A percentile compares a stretch with the other conserved stretches of the same genome.
Evolutionary conservation across 64 coral and sea anemone genomes (phyloP).

Genomic region (Montipora foliosa): DNA sequence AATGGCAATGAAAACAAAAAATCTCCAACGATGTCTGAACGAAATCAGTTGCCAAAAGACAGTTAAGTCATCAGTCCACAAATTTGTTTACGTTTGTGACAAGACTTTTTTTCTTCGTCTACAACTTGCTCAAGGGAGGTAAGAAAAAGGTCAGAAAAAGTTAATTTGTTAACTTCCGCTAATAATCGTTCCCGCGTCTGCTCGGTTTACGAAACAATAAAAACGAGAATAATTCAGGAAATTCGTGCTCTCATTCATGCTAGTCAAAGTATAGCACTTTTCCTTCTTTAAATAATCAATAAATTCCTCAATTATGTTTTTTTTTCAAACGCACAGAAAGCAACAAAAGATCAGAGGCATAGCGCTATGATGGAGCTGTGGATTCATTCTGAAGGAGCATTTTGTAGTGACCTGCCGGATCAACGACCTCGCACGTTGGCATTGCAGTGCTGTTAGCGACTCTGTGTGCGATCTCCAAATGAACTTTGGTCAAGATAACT

Average conservation of each 20-base stretch:
- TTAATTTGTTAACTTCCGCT: neutral
- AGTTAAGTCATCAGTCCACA: neutral
- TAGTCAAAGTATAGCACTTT: neutral
- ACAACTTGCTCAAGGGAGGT: neutral
- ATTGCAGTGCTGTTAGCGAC: too few relatives aligned
- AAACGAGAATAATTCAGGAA: too few relatives aligned
- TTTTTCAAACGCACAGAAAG: neutral
- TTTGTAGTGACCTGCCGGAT: too few relatives aligned
- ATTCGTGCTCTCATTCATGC: neutral
- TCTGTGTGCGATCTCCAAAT: neutral
- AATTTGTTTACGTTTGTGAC: slow-evolving; percentile 14
- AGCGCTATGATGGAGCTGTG: slow-evolving; percentile 38
- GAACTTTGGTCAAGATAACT: neutral
- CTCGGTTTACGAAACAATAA: neutral
- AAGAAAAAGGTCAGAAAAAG: neutral
- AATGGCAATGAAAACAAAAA: too few relatives aligned
- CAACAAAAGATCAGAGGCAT: slow-evolving; percentile 22
- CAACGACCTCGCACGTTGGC: too few relatives aligned
- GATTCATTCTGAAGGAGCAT: neutral
- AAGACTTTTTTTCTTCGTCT: neutral
- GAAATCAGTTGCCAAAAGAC: too few relatives aligned
- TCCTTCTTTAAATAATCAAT: slow-evolving; percentile 45
- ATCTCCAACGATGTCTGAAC: too few relatives aligned
- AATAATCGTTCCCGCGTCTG: neutral
- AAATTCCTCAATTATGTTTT: slow-evolving; percentile 10